These are phyloP conservation scores for Sus cebifrons DNA, from an alignment of 2,797 vertebrate species.

Conservation along the genomic window DNA sequence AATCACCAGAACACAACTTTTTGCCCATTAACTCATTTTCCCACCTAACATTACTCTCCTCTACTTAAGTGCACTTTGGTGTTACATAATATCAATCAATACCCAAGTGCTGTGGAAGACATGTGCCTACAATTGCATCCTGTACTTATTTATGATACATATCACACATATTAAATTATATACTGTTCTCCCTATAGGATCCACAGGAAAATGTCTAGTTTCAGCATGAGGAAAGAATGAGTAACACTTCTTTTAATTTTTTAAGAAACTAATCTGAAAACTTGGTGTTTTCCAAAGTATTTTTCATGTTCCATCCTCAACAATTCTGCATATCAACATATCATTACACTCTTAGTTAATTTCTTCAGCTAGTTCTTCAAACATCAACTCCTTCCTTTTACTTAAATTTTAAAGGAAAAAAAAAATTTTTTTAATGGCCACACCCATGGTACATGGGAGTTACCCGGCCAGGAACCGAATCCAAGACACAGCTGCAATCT, in stretches of 20 bases:
- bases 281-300: background rate
- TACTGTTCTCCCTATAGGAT: background rate
- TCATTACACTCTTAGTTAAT: background rate
- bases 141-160: background rate
- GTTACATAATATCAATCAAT: background rate
- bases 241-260: background rate
- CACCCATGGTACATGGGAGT: too few relatives aligned
- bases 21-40: background rate
- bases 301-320: background rate
- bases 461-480: too few relatives aligned
- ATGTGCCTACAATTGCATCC: background rate
- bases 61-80: background rate
- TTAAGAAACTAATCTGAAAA: background rate
- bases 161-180: background rate
- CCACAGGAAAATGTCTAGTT: background rate
- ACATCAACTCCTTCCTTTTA: background rate
- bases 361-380: constrained; percentile 23
- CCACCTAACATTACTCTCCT: background rate
- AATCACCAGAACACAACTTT: background rate
- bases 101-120: background rate
- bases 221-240: background rate
- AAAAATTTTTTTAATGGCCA: too few relatives aligned
- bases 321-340: background rate
- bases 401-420: background rate
- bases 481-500: too few relatives aligned